A percentile compares a stretch with the other conserved stretches of the same genome.
phyloP scores from a whole-genome alignment of 2,888 invertebrate species.

The Lasioglossum malachurum region DNA sequence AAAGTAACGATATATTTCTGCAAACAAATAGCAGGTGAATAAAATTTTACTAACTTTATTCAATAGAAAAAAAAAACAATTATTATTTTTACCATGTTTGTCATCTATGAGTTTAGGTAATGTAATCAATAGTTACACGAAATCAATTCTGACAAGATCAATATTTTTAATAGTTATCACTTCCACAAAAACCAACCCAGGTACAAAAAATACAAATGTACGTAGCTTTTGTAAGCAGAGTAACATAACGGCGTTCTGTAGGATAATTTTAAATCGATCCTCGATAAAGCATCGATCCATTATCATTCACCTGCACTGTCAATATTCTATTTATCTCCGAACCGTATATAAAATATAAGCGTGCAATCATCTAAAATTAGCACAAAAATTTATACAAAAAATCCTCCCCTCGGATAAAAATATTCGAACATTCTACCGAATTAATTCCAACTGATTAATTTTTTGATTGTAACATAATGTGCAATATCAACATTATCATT shows the following conservation, averaged over 20 bases:
- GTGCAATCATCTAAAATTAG: neutral
- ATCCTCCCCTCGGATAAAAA: conserved; percentile 6
- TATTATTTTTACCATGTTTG: neutral
- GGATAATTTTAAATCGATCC: neutral
- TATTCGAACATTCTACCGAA: neutral
- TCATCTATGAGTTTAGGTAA: no score
- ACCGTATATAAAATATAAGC: neutral
- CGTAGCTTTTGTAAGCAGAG: neutral
- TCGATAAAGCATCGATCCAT: neutral
- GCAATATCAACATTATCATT: neutral
- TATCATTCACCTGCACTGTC: neutral
- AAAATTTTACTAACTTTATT: neutral
- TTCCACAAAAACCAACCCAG: neutral
- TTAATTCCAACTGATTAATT: neutral
- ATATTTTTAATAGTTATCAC: neutral
- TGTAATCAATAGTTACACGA: no score
- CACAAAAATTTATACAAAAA: conserved; percentile 6
- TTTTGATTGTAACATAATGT: neutral
- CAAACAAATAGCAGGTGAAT: neutral
- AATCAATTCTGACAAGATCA: no score
- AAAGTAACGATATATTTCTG: neutral
- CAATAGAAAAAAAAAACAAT: neutral
- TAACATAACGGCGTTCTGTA: neutral
- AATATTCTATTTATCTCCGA: neutral
- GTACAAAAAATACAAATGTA: neutral